Percentiles rank a stretch among this genome's conserved stretches.
Evolutionary conservation across 2,888 invertebrate genomes (phyloP).

Genomic region (Dryomyza anilis): DNA sequence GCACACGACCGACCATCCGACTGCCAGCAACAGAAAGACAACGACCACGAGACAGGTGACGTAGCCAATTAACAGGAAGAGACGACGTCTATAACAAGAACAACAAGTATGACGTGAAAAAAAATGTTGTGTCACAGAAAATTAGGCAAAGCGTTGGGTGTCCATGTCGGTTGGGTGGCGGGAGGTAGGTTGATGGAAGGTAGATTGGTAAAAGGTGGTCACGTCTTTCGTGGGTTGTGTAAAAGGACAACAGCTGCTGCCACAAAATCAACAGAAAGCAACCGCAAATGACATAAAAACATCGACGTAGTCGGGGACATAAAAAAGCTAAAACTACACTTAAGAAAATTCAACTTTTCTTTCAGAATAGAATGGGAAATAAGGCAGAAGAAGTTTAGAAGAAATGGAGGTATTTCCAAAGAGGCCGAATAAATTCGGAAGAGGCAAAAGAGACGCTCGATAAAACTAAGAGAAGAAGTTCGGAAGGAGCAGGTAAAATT

Average conservation of each 20-base stretch:
- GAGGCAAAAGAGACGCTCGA: not conserved
- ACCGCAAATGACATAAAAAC: too few relatives aligned
- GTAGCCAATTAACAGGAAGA: constrained; percentile 54
- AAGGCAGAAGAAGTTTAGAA: too few relatives aligned
- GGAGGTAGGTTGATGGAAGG: not conserved
- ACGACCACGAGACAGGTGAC: constrained; percentile 49
- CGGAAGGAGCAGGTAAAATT: constrained; percentile 18
- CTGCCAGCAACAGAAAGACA: constrained; percentile 6
- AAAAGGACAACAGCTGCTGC: not conserved
- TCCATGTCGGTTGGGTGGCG: not conserved
- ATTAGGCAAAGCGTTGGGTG: constrained; percentile 1
- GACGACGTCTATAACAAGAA: too few relatives aligned
- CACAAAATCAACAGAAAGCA: not conserved
- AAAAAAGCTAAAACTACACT: too few relatives aligned
- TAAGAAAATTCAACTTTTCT: too few relatives aligned
- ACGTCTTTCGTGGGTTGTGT: not conserved
- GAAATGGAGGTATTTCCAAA: too few relatives aligned
- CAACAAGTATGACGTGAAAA: too few relatives aligned
- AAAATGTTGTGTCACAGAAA: constrained; percentile 10
- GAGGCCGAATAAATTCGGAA: too few relatives aligned
- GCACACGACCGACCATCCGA: constrained; percentile 6
- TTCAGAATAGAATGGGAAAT: too few relatives aligned
- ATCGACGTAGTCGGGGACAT: too few relatives aligned
- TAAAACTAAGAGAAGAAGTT: constrained; percentile 21
- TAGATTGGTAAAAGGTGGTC: too few relatives aligned